Evolutionary conservation across 64 coral and sea anemone genomes (phyloP), one percentile per base, ranked within the genome.

Genomic region (Stichodactyla mertensii): DNA sequence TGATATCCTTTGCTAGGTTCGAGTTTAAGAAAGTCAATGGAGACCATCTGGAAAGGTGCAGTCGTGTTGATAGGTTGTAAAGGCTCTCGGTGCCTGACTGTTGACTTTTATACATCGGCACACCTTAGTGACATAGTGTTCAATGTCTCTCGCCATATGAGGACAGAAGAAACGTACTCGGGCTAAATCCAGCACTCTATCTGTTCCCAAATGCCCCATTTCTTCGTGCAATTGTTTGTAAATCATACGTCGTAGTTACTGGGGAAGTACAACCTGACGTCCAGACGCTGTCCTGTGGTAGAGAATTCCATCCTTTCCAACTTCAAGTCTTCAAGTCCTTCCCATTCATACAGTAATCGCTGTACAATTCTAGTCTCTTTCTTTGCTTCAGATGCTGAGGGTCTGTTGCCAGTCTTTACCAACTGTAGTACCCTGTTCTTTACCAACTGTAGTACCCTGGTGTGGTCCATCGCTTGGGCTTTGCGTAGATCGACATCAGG

Each of bases 341-440:
- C 58, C 87, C 87, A 89, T 83, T 89, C 61, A 64, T 83, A 61
- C 27, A 89, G 87, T 26, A 89, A 78, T 3, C 15, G 80, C 20
- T 74, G 78, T 18, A 61, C 36, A 16, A 52, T 79, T 10, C 11
- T 67, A 20, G 55, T 14, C 52, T 89, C 87, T 13, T 53, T 51
- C 56, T 82, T 83, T 14, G 9, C 67, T 52, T 89, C 9, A 0
- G 6, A 14, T 64, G 52, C 23, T 20, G 79, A 54, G 82, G 87
- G 87, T 57, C 61, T 77, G 7, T 9, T 51, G 2, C 87, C 87
- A 59, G 27, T 18, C 77, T 88, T 77, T 24, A 61, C 59, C 15
- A 88, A 64, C 16, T 88, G 71, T 8, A 71, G 55, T 9, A 82
- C 77, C 26, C 87, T 55, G 22, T 15, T 18, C 77, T 88, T 77